Evolutionary conservation across 2,113 vertebrate genomes (phyloP).

Genomic region (Petroica traversi): DNA sequence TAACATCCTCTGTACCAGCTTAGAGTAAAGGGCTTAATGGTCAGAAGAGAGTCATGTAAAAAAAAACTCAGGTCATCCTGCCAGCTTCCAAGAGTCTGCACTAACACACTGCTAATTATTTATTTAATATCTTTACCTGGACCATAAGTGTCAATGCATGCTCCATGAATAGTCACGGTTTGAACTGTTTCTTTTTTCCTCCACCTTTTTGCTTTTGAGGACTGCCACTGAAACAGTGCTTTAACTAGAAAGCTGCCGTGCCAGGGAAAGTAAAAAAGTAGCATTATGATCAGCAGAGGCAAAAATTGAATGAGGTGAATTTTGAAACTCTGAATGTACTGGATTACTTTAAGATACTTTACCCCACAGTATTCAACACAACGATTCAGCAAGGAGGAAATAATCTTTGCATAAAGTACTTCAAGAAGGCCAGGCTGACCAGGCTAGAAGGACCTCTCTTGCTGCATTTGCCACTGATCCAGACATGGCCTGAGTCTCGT

Average conservation of each 20-base stretch:
- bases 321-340: not conserved
- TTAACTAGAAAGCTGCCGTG: not conserved
- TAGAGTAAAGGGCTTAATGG: not conserved
- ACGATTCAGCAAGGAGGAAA: not conserved
- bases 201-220: not conserved
- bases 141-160: not conserved
- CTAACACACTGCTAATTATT: not conserved
- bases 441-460: not conserved
- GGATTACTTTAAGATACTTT: not conserved
- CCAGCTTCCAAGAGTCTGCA: not conserved
- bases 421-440: not conserved
- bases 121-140: not conserved
- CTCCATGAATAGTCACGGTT: not conserved
- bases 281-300: not conserved
- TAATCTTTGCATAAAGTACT: not conserved
- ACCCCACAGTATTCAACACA: not conserved
- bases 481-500: accelerated
- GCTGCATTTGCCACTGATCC: not conserved
- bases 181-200: not conserved
- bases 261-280: not conserved
- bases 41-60: not conserved
- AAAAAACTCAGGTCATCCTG: not conserved
- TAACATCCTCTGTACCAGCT: not conserved
- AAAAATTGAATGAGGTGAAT: not conserved
- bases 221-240: not conserved